Conservation (phyloP, 1,140 invertebrate genomes). For the Harlomillsia oculata region DNA sequence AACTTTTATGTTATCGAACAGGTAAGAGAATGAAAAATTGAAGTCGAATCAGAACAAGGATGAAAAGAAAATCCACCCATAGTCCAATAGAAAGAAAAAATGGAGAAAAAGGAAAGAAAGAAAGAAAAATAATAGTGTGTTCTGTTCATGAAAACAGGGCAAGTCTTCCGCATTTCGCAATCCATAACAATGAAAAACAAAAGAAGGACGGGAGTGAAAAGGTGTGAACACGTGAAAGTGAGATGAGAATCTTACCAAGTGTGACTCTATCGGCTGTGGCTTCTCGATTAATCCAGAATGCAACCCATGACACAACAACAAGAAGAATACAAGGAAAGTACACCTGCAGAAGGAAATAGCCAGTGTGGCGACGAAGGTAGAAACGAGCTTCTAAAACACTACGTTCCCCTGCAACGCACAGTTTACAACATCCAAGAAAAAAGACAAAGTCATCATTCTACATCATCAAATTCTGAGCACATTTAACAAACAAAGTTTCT, state of each 20-base stretch:
- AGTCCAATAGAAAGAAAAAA: too few relatives aligned
- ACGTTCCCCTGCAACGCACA: slow-evolving; percentile 33
- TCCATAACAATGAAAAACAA: background rate
- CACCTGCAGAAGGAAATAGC: slow-evolving; percentile 50
- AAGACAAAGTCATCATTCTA: background rate
- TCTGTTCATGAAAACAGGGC: slow-evolving; percentile 1
- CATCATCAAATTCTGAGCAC: background rate
- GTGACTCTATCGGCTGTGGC: slow-evolving; percentile 37
- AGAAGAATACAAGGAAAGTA: slow-evolving; percentile 47
- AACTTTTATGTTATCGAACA: too few relatives aligned
- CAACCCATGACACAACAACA: slow-evolving; percentile 49
- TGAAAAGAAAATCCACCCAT: too few relatives aligned
- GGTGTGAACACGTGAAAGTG: background rate
- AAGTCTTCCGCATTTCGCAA: background rate
- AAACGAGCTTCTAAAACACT: slow-evolving; percentile 45
- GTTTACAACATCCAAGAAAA: background rate
- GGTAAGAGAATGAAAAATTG: too few relatives aligned
- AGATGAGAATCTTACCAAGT: slow-evolving; percentile 6
- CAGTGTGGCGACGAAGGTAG: slow-evolving; percentile 45
- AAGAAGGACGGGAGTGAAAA: too few relatives aligned
- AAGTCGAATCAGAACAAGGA: too few relatives aligned
- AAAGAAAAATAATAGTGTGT: slow-evolving; percentile 20
- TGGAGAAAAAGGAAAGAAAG: too few relatives aligned
- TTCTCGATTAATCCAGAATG: slow-evolving; percentile 46
- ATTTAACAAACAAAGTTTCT: background rate